Conservation (phyloP, 30 jellyfish, hydroid and myxozoan species). For the Cassiopea andromeda region DNA sequence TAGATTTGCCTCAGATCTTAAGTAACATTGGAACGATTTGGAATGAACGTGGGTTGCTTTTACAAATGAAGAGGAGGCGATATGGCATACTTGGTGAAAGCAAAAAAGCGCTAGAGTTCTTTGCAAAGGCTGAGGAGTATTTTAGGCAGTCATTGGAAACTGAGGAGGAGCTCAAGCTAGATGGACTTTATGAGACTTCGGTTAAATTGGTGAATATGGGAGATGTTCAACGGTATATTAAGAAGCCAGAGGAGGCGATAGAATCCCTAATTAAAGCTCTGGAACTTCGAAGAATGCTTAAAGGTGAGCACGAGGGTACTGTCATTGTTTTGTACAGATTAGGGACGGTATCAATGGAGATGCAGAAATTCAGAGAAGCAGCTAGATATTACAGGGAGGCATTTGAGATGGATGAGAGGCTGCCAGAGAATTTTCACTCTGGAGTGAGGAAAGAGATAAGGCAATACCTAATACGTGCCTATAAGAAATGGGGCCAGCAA, state of each 20-base stretch:
- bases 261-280: constrained; percentile 21
- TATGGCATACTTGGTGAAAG: not conserved
- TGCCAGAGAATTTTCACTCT: constrained; percentile 51
- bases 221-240: not conserved
- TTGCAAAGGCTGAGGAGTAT: constrained; percentile 21
- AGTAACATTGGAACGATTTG: constrained; percentile 57
- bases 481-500: not conserved
- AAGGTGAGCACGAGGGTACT: constrained; percentile 58
- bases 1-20: constrained; percentile 46
- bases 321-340: constrained; percentile 38
- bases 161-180: not conserved
- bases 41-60: constrained; percentile 12
- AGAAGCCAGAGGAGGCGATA: constrained; percentile 10
- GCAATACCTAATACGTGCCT: constrained; percentile 5
- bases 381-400: constrained; percentile 35
- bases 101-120: not conserved
- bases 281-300: constrained; percentile 21
- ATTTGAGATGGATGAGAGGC: constrained; percentile 60
- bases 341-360: constrained; percentile 16
- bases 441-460: constrained; percentile 31
- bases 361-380: constrained; percentile 35
- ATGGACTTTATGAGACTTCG: not conserved
- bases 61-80: not conserved
- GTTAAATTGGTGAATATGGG: not conserved
- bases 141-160: not conserved